Conservation (phyloP, 2,797 vertebrate species). For the Enteromius thamalakanensis region DNA sequence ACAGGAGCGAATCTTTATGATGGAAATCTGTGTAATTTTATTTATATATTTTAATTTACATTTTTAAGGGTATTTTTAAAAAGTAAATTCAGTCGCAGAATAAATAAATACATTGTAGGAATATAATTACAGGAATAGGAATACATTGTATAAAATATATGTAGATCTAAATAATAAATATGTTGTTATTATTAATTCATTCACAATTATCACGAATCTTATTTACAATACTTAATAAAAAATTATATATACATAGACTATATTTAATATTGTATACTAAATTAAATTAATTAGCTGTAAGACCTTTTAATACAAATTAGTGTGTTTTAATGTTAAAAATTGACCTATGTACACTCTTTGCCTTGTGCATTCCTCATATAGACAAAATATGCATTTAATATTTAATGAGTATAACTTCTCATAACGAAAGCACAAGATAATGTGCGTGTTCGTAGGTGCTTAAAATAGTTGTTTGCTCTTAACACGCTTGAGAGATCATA, state of each 20-base stretch:
- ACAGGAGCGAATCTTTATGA: neutral
- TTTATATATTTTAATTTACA: too few relatives aligned
- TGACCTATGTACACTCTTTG: neutral
- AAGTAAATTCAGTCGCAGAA: neutral
- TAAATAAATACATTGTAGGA: neutral
- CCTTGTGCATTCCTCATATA: neutral
- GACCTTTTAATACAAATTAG: neutral
- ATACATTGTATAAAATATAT: neutral
- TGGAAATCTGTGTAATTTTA: too few relatives aligned
- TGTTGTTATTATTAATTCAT: neutral
- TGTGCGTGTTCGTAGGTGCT: neutral
- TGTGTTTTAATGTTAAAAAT: neutral
- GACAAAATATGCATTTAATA: neutral
- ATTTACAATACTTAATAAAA: too few relatives aligned
- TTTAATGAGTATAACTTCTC: neutral
- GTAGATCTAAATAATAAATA: neutral
- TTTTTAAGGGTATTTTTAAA: too few relatives aligned
- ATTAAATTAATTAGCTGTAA: neutral
- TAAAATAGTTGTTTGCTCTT: neutral
- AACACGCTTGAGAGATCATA: slow-evolving; percentile 55
- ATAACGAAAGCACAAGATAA: neutral
- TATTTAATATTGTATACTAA: neutral
- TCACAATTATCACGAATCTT: too few relatives aligned
- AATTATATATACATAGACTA: neutral
- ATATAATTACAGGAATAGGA: neutral